These are phyloP conservation scores for Drosophila seguyi DNA, from an alignment of 1,140 invertebrate species.

Conservation along the genomic window DNA sequence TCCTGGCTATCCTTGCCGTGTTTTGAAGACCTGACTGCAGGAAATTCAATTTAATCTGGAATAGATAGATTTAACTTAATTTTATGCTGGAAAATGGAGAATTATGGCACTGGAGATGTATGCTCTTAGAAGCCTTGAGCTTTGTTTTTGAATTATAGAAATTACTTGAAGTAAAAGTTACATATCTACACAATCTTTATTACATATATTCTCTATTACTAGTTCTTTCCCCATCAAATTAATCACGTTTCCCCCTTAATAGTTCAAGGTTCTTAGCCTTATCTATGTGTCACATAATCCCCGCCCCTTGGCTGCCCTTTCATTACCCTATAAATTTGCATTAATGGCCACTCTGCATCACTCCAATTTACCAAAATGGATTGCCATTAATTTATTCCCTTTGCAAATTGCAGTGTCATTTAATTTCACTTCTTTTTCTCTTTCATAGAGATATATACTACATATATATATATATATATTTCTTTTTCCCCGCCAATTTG, in stretches of 20 bases:
- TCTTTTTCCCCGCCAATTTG: slow-evolving; percentile 24
- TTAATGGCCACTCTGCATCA: slow-evolving; percentile 61
- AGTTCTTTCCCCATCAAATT: not conserved
- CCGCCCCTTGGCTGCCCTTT: slow-evolving; percentile 19
- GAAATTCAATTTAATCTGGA: not conserved
- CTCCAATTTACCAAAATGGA: slow-evolving; percentile 61
- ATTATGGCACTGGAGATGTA: not conserved
- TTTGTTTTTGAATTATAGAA: not conserved
- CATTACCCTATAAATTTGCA: slow-evolving; percentile 55
- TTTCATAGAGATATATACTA: not conserved
- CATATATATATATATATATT: not conserved
- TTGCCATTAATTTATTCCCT: slow-evolving; percentile 77
- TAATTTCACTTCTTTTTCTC: slow-evolving; percentile 50
- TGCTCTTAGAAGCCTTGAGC: not conserved
- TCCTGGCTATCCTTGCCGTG: slow-evolving; percentile 1
- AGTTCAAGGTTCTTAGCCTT: slow-evolving; percentile 44
- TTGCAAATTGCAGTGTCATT: slow-evolving; percentile 80
- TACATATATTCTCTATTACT: not conserved
- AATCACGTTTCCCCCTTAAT: slow-evolving; percentile 4
- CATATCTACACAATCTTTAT: too few relatives aligned
- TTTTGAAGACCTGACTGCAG: not conserved
- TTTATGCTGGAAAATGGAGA: not conserved
- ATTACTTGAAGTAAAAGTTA: not conserved
- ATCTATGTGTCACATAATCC: slow-evolving; percentile 26
- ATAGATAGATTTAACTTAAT: not conserved